Percentiles rank a stretch among this genome's conserved stretches.
phyloP scores from a whole-genome alignment of 2,888 invertebrate genomes.

The Synergus gifuensis region DNA sequence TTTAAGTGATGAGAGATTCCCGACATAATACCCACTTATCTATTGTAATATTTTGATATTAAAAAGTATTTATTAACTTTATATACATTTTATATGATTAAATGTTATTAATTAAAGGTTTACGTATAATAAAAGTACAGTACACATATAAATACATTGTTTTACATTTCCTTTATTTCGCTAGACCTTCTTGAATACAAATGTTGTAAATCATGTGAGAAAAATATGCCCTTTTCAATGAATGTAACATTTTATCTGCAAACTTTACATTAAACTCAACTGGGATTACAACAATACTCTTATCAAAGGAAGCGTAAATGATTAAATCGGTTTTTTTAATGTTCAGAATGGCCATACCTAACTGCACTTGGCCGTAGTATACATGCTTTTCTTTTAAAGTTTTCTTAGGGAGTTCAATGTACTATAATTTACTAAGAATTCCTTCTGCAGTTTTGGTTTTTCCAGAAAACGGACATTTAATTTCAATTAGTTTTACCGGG shows the following conservation, averaged over 20 bases:
- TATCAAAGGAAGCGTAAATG: conserved; percentile 18
- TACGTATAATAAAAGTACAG: no score
- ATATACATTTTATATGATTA: no score
- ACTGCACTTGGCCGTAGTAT: conserved; percentile 46
- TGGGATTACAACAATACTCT: neutral
- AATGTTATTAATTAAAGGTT: no score
- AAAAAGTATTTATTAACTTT: no score
- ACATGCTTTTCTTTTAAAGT: conserved; percentile 44
- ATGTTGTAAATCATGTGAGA: neutral
- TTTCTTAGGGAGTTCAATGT: neutral
- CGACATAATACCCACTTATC: neutral
- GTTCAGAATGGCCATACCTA: conserved; percentile 36
- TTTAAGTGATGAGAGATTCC: conserved; percentile 44
- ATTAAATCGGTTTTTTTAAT: conserved; percentile 28
- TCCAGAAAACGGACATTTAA: neutral
- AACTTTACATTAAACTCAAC: neutral
- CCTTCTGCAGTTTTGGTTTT: neutral
- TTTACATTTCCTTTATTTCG: neutral
- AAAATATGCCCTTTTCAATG: neutral
- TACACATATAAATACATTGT: no score
- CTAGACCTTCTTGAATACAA: neutral
- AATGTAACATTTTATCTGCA: neutral
- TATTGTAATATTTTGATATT: no score
- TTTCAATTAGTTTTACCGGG: neutral
- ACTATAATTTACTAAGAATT: neutral